These are phyloP conservation scores for Labia minor DNA, from an alignment of 2,888 invertebrate genomes.

Conservation along the genomic window DNA sequence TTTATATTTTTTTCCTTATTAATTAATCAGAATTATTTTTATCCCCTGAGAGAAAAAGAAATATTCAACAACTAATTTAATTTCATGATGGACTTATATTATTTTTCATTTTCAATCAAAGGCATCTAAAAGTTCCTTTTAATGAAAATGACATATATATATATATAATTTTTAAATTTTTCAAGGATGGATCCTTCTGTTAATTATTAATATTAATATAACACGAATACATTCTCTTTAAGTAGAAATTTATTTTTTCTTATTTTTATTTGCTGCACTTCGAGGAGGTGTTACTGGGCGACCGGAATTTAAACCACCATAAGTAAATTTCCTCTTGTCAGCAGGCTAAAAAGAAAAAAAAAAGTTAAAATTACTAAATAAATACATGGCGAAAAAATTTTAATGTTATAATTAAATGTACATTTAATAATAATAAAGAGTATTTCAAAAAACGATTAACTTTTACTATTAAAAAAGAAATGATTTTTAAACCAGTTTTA, in stretches of 20 bases:
- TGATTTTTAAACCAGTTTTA: too few species aligned
- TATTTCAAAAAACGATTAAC: background rate
- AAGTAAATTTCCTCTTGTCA: constrained; percentile 95
- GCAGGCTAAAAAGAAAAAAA: constrained; percentile 61
- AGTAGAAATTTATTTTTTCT: constrained; percentile 68
- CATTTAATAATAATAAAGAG: background rate
- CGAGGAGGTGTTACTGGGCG: constrained; percentile 96
- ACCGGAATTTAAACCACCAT: constrained; percentile 86
- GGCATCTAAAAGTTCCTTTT: too few species aligned
- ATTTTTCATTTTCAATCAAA: too few species aligned
- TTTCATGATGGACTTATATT: too few species aligned
- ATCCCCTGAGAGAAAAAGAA: too few species aligned
- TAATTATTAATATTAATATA: background rate
- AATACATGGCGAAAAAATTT: background rate
- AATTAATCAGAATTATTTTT: too few species aligned
- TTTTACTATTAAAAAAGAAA: constrained; percentile 14
- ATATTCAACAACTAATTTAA: too few species aligned
- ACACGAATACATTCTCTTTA: background rate
- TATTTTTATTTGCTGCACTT: constrained; percentile 86
- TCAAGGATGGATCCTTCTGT: background rate
- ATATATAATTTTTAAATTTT: background rate
- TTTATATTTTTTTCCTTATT: too few species aligned
- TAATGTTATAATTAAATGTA: background rate
- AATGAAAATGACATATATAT: too few species aligned
- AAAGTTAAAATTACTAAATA: background rate